These are phyloP conservation scores for Drosophila arizonae DNA, from an alignment of 1,140 invertebrate genomes.

Conservation along the genomic window DNA sequence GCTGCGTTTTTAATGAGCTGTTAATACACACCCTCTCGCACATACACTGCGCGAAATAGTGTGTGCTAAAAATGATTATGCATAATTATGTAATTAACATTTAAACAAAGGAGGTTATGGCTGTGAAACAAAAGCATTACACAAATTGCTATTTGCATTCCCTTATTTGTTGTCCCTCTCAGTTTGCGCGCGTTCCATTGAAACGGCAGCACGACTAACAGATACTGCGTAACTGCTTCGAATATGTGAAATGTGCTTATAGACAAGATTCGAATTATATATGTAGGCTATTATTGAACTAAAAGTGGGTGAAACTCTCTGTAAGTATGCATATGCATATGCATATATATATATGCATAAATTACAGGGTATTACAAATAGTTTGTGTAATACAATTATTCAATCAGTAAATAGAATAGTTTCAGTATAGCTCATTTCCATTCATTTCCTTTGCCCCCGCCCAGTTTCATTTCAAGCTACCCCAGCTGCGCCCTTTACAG, in stretches of 20 bases:
- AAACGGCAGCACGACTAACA: constrained; percentile 7
- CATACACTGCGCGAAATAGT: constrained; percentile 29
- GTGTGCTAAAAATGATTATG: constrained; percentile 69
- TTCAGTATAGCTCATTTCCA: no score
- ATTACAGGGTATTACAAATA: no score
- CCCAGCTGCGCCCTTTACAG: background rate
- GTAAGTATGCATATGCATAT: no score
- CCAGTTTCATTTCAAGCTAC: no score
- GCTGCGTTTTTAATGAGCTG: constrained; percentile 77
- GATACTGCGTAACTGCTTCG: background rate
- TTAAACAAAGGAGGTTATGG: constrained; percentile 78
- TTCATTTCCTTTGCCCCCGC: no score
- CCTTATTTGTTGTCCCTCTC: constrained; percentile 13
- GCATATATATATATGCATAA: no score
- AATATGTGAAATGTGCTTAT: background rate
- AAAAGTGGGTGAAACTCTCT: no score
- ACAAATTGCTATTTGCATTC: constrained; percentile 71
- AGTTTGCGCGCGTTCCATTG: constrained; percentile 36
- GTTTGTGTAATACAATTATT: no score
- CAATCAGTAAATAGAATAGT: no score
- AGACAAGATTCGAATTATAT: no score
- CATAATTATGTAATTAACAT: constrained; percentile 83
- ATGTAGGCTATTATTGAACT: no score
- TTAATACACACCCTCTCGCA: constrained; percentile 63
- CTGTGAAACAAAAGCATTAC: constrained; percentile 68